Evolutionary conservation across 2,113 vertebrate species (phyloP).

Genomic region (Chroicocephalus ridibundus): DNA sequence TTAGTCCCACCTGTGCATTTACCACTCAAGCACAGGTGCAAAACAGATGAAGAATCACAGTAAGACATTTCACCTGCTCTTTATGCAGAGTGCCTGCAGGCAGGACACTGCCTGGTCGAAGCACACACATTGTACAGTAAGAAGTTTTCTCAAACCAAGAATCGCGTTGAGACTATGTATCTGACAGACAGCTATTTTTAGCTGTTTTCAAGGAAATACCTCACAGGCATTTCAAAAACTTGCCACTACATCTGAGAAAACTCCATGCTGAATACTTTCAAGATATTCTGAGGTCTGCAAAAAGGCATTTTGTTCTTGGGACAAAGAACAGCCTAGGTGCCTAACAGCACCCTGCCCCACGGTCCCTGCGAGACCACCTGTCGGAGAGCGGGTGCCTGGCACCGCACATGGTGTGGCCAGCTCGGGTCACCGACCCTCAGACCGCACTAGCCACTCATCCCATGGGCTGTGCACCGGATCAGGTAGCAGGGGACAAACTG

Average conservation of each 20-base stretch:
- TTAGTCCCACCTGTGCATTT: fast-evolving
- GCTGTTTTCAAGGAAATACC: background rate
- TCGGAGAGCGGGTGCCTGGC: fast-evolving
- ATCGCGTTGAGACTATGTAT: fast-evolving
- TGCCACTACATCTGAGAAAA: background rate
- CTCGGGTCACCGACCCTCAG: background rate
- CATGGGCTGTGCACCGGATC: fast-evolving
- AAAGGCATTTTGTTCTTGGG: background rate
- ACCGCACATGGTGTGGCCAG: fast-evolving
- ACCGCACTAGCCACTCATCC: background rate
- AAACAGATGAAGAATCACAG: background rate
- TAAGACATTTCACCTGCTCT: background rate
- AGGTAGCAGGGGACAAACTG: background rate
- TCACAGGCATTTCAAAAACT: background rate
- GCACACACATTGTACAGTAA: fast-evolving
- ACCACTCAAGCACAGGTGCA: background rate
- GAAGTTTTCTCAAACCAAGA: background rate
- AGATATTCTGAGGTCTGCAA: background rate
- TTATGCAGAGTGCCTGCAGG: background rate
- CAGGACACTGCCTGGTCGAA: background rate
- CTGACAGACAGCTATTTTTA: background rate
- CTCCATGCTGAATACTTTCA: background rate
- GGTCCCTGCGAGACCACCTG: fast-evolving
- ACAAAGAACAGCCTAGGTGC: background rate
- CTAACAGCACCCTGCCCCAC: background rate